Conservation (phyloP, 2,797 vertebrate species). For the Diplodus sargus region DNA sequence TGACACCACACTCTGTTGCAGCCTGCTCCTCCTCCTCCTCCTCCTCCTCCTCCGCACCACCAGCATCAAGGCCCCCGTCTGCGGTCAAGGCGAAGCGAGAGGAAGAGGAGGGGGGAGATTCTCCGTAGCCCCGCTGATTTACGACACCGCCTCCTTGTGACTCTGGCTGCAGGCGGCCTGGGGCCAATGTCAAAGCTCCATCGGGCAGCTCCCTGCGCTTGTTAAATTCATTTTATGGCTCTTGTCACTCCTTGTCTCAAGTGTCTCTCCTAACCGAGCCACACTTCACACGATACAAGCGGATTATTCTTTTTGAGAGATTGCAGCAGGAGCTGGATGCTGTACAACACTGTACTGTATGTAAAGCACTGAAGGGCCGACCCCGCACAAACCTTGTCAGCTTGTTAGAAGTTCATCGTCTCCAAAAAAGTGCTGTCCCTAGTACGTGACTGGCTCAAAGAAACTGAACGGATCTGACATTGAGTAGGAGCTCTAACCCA, state of each 20-base stretch:
- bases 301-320: not conserved
- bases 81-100: constrained; percentile 14
- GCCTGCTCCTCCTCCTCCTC: not conserved
- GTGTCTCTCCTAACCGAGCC: constrained; percentile 31
- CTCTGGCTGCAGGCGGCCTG: constrained; percentile 19
- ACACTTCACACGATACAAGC: constrained; percentile 14
- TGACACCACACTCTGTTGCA: constrained; percentile 21
- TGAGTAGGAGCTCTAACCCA: constrained; percentile 32
- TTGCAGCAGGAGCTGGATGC: not conserved
- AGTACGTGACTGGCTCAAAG: constrained; percentile 20
- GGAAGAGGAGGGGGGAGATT: not conserved
- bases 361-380: not conserved
- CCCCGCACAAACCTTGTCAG: not conserved
- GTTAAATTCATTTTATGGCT: constrained; percentile 57
- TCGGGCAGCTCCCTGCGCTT: constrained; percentile 30
- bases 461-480: constrained; percentile 33
- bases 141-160: constrained; percentile 5
- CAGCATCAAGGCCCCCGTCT: constrained; percentile 20
- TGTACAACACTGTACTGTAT: not conserved
- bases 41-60: not conserved
- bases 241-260: constrained; percentile 33
- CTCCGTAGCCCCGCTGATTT: constrained; percentile 44
- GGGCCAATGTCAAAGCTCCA: constrained; percentile 33
- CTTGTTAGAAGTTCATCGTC: constrained; percentile 27
- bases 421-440: constrained; percentile 4